Conservation (phyloP, 2,888 invertebrate species). For the Orthosia gothica region DNA sequence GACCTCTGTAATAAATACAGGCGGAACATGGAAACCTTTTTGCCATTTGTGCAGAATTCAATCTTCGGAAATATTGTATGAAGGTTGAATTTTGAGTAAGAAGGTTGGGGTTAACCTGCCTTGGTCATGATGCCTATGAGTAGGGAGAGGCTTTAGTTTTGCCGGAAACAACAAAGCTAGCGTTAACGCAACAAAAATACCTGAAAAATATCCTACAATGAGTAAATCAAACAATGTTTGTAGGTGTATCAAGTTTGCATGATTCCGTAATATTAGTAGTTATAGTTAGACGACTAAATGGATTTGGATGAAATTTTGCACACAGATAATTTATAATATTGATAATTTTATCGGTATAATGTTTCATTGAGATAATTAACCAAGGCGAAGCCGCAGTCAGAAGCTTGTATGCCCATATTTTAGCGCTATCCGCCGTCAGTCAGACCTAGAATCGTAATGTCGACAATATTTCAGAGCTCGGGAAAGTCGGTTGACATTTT, state of each 20-base stretch:
- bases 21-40: background rate
- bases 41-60: background rate
- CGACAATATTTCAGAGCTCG: slow-evolving; percentile 39
- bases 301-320: too few species aligned
- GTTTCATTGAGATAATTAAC: too few species aligned
- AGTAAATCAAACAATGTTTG: too few species aligned
- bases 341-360: too few species aligned
- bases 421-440: slow-evolving; percentile 18
- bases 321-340: too few species aligned
- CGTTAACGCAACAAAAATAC: background rate
- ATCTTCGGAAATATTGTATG: background rate
- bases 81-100: background rate
- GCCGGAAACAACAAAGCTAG: background rate
- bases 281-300: too few species aligned
- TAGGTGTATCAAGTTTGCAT: too few species aligned
- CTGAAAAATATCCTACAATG: background rate
- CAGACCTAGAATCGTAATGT: slow-evolving; percentile 5
- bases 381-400: too few species aligned
- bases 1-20: slow-evolving; percentile 13
- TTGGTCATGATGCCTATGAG: background rate
- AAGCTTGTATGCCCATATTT: background rate
- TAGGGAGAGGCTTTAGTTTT: slow-evolving; percentile 5
- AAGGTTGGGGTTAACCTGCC: background rate
- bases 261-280: too few species aligned
- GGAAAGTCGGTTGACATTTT: slow-evolving; percentile 50